These are phyloP conservation scores for Cyanocitta stelleri DNA, from an alignment of 2,113 vertebrate species.

Conservation along the genomic window DNA sequence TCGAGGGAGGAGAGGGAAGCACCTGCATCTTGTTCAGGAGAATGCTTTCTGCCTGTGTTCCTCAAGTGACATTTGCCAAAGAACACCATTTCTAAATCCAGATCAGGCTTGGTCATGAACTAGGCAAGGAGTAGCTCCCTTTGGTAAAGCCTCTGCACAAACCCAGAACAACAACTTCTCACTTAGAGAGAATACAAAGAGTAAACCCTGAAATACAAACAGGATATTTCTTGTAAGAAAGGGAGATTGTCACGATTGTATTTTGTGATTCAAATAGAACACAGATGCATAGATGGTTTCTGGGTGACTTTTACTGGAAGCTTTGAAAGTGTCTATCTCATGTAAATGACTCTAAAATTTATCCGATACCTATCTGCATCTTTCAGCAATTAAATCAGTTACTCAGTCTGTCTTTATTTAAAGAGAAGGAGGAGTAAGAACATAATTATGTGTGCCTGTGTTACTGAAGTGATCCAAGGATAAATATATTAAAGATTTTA, in stretches of 20 bases:
- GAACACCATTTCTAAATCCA: neutral
- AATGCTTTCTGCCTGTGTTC: neutral
- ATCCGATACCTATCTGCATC: neutral
- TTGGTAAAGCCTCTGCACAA: neutral
- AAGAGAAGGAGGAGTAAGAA: neutral
- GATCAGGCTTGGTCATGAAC: neutral
- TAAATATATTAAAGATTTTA: neutral
- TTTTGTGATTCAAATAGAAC: neutral
- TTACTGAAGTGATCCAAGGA: neutral
- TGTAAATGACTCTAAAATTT: neutral
- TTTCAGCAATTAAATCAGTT: neutral
- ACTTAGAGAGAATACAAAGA: neutral
- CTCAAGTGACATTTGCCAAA: neutral
- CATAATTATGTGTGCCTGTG: neutral
- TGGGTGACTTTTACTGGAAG: neutral
- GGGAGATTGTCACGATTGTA: neutral
- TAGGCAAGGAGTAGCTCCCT: neutral
- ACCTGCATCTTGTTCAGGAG: neutral
- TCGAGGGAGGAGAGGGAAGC: neutral
- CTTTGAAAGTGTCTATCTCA: neutral
- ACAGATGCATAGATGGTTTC: neutral
- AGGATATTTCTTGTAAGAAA: neutral
- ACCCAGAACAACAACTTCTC: neutral
- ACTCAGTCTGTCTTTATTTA: neutral
- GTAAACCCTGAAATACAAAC: neutral